Evolutionary conservation across 2,113 vertebrate species (phyloP), one percentile per base, ranked within the genome.

Genomic region (Dromaius novaehollandiae): DNA sequence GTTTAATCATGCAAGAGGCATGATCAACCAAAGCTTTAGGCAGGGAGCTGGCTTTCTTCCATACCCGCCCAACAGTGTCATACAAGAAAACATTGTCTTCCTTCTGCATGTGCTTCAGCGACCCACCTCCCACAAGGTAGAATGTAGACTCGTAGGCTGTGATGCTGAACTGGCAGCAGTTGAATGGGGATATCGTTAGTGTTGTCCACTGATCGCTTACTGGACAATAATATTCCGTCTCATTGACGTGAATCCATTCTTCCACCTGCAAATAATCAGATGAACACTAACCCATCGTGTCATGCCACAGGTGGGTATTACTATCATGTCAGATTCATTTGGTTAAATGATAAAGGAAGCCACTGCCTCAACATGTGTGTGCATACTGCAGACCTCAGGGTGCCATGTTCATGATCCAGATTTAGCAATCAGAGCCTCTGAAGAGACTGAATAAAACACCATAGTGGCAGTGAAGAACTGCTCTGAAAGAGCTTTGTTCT

Each of bases 91-190:
- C 88, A 3, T 61, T 71, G 11, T 92, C 77, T 6, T 93, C 91
- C 90, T 97, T 98, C 71, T 64, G 68, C 91, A 79, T 91, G 40
- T 58, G 56, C 51, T 80, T 85, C 84, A 98, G 81, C 0, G 87
- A 86, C 3, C 82, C 96, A 2, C 96, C 97, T 11, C 97, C 97
- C 3, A 88, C 48, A 3, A 97, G 73, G 61, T 21, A 96, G 8
- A 98, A 88, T 0, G 7, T 76, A 16, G 88, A 86, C 48, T 81
- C 32, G 0, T 68, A 53, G 30, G 74, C 82, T 44, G 82, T 36
- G 8, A 94, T 73, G 88, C 96, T 96, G 90, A 98, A 97, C 88
- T 98, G 97, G 78, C 92, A 97, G 79, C 90, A 92, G 77, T 14
- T 93, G 26, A 97, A 86, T 2, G 77, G 93, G 4, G 92, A 86